phyloP scores from a whole-genome alignment of 2,113 vertebrate species.

The Thinocorus orbignyianus region DNA sequence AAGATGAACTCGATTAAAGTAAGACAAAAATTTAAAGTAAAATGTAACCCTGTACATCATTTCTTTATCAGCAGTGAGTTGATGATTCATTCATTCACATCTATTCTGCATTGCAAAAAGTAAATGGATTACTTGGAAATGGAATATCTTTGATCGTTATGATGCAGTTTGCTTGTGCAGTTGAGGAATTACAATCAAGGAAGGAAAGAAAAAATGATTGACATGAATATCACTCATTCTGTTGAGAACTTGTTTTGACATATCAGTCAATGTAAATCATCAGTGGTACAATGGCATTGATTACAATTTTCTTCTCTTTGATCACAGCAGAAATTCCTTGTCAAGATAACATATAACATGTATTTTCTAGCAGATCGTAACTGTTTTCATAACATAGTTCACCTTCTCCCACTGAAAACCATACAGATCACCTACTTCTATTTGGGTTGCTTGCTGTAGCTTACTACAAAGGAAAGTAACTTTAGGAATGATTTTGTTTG shows the following conservation, averaged over 20 bases:
- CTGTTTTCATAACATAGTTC: background rate
- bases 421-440: background rate
- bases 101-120: background rate
- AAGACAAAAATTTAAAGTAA: background rate
- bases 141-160: background rate
- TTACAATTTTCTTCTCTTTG: conserved; percentile 35
- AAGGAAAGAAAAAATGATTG: conserved; percentile 1
- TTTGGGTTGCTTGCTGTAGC: background rate
- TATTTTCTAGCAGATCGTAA: background rate
- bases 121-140: background rate
- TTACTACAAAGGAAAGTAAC: background rate
- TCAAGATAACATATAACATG: background rate
- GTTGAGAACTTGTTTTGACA: conserved; percentile 34
- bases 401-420: background rate
- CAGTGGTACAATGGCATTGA: conserved; percentile 26
- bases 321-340: background rate
- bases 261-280: conserved; percentile 23
- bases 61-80: background rate
- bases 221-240: background rate
- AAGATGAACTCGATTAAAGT: background rate
- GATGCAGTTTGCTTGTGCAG: background rate
- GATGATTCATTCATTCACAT: background rate
- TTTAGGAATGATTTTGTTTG: background rate
- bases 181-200: background rate
- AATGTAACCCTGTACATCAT: background rate